Percentiles rank a stretch among this genome's conserved stretches.
phyloP scores from a whole-genome alignment of 1,140 invertebrate genomes.

The Orius laevigatus region DNA sequence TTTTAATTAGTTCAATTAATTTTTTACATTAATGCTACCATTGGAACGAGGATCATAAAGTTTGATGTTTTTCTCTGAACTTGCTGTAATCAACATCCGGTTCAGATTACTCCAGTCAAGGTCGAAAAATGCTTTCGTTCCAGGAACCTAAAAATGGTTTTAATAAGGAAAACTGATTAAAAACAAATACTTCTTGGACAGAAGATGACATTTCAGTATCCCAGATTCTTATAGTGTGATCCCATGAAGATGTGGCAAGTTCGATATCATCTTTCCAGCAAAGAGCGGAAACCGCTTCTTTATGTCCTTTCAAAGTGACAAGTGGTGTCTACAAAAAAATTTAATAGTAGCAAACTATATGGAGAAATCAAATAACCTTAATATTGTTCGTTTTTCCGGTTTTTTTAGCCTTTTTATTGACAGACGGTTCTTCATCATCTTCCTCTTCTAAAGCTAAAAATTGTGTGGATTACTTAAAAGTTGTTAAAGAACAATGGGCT shows the following conservation, averaged over 20 bases:
- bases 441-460: background rate
- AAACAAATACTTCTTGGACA: constrained; percentile 46
- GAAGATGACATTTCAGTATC: constrained; percentile 72
- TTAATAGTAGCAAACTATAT: background rate
- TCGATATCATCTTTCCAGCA: constrained; percentile 63
- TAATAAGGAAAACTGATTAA: no score
- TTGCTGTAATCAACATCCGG: constrained; percentile 61
- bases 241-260: constrained; percentile 80
- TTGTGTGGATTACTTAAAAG: background rate
- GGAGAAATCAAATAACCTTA: background rate
- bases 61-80: constrained; percentile 75
- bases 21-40: constrained; percentile 29
- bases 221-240: constrained; percentile 91
- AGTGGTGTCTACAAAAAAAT: constrained; percentile 52
- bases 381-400: background rate
- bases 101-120: constrained; percentile 65
- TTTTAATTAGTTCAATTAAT: no score
- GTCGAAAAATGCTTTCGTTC: constrained; percentile 84
- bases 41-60: constrained; percentile 80
- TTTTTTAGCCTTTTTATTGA: constrained; percentile 8
- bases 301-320: constrained; percentile 80
- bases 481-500: constrained; percentile 6
- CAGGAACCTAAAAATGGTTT: constrained; percentile 27
- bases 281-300: constrained; percentile 71
- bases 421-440: background rate